Evolutionary conservation across 2,888 invertebrate genomes (phyloP).

Genomic region (Cryptus armator): DNA sequence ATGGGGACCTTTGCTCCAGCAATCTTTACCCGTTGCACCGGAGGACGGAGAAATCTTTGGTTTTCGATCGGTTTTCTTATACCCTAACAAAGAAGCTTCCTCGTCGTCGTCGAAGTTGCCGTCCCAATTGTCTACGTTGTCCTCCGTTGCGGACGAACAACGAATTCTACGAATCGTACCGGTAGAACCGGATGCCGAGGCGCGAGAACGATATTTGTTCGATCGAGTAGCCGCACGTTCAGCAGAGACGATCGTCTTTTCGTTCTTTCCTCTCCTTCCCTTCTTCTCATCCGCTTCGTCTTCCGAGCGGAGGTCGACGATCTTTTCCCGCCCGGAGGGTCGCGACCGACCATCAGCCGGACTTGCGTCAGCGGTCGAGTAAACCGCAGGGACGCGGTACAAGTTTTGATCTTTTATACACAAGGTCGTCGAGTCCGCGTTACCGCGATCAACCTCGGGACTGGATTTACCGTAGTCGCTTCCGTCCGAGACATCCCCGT

Average conservation of each 20-base stretch:
- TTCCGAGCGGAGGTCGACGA: constrained; percentile 69
- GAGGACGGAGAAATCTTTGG: constrained; percentile 75
- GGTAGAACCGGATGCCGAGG: constrained; percentile 61
- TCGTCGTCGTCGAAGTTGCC: constrained; percentile 34
- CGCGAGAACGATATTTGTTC: constrained; percentile 60
- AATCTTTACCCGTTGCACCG: constrained; percentile 77
- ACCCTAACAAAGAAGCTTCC: constrained; percentile 37
- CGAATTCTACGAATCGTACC: constrained; percentile 75
- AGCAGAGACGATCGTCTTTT: constrained; percentile 47
- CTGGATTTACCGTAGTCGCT: constrained; percentile 40
- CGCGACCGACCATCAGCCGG: constrained; percentile 55
- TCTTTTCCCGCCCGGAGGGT: constrained; percentile 48
- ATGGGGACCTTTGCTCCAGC: constrained; percentile 5
- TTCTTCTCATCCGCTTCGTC: constrained; percentile 58
- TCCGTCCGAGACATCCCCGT: constrained; percentile 1
- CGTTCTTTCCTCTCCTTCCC: constrained; percentile 54
- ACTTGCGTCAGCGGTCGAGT: constrained; percentile 24
- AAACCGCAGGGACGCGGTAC: constrained; percentile 19
- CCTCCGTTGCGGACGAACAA: constrained; percentile 68
- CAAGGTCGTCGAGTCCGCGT: constrained; percentile 63
- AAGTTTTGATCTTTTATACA: constrained; percentile 65
- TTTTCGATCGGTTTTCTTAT: constrained; percentile 20
- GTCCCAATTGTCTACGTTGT: constrained; percentile 42
- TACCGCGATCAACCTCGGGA: constrained; percentile 36
- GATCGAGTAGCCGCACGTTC: constrained; percentile 55